Evolutionary conservation across 2,113 vertebrate genomes (phyloP).

Genomic region (Mastomys natalensis): DNA sequence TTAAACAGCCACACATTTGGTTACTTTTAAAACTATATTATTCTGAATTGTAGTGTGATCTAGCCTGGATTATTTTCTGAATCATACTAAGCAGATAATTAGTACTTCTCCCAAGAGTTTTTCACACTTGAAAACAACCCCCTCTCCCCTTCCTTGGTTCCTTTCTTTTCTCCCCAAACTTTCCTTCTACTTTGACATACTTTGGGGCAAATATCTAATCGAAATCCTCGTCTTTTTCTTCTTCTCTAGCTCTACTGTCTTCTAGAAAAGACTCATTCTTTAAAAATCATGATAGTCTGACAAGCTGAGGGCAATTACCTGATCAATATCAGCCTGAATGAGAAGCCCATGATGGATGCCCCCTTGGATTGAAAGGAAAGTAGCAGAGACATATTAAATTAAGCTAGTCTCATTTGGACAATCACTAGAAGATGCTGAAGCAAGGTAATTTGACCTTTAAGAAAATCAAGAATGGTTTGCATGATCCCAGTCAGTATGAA

Average conservation of each 20-base stretch:
- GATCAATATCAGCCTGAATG: conserved; percentile 83
- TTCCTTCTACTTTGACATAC: conserved; percentile 51
- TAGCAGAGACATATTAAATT: conserved; percentile 81
- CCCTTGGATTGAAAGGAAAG: conserved; percentile 79
- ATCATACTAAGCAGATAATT: not conserved
- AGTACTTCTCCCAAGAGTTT: not conserved
- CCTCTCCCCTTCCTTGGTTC: not conserved
- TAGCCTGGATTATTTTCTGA: not conserved
- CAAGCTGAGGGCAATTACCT: conserved; percentile 81
- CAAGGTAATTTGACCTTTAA: conserved; percentile 79
- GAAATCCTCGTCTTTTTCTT: conserved; percentile 63
- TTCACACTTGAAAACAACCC: not conserved
- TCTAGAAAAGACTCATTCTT: conserved; percentile 80
- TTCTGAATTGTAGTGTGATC: not conserved
- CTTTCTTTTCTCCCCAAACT: conserved; percentile 1
- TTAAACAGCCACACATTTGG: not conserved
- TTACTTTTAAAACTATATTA: conserved; percentile 15
- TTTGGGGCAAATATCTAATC: conserved; percentile 67
- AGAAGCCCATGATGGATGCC: conserved; percentile 80
- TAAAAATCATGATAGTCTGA: conserved; percentile 83
- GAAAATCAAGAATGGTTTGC: conserved; percentile 58
- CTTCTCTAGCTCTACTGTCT: conserved; percentile 55
- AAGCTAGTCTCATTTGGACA: conserved; percentile 77
- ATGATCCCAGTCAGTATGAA: conserved; percentile 42
- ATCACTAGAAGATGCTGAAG: conserved; percentile 76